Percentiles rank a stretch among this genome's conserved stretches.
Conservation (phyloP, 2,888 invertebrate genomes). For the Drosophila mercatorum region DNA sequence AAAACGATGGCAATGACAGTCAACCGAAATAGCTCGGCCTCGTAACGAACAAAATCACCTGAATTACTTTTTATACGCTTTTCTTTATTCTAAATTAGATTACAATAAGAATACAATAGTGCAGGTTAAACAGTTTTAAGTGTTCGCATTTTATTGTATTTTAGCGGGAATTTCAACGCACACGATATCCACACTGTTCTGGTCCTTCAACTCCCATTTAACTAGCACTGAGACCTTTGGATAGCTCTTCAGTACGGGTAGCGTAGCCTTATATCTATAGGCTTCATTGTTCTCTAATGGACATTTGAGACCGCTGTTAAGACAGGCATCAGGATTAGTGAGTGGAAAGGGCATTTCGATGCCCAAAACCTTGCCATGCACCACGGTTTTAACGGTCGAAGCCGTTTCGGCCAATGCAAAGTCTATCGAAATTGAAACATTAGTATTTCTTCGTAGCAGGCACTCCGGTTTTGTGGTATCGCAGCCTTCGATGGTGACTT, state of each 20-base stretch:
- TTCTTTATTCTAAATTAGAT: conserved; percentile 59
- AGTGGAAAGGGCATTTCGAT: conserved; percentile 91
- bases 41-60: conserved; percentile 16
- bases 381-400: conserved; percentile 85
- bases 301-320: conserved; percentile 76
- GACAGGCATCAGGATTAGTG: conserved; percentile 88
- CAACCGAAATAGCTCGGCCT: conserved; percentile 42
- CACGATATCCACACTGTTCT: conserved; percentile 87
- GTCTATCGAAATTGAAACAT: conserved; percentile 88
- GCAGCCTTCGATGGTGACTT: conserved; percentile 87
- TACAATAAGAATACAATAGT: conserved; percentile 56
- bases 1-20: conserved; percentile 47
- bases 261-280: conserved; percentile 83
- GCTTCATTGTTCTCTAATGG: conserved; percentile 87
- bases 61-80: conserved; percentile 23
- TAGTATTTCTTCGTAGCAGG: conserved; percentile 87
- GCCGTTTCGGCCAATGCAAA: conserved; percentile 87
- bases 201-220: conserved; percentile 90
- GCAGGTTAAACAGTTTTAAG: conserved; percentile 35
- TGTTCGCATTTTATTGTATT: conserved; percentile 84
- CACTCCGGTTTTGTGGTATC: conserved; percentile 86
- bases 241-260: conserved; percentile 88
- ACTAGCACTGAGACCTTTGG: conserved; percentile 89
- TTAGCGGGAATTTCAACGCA: conserved; percentile 90
- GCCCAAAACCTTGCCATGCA: conserved; percentile 91